A percentile compares a stretch with the other conserved stretches of the same genome.
These are phyloP conservation scores for Salarias fasciatus DNA, from an alignment of 2,797 vertebrate genomes.

Conservation along the genomic window DNA sequence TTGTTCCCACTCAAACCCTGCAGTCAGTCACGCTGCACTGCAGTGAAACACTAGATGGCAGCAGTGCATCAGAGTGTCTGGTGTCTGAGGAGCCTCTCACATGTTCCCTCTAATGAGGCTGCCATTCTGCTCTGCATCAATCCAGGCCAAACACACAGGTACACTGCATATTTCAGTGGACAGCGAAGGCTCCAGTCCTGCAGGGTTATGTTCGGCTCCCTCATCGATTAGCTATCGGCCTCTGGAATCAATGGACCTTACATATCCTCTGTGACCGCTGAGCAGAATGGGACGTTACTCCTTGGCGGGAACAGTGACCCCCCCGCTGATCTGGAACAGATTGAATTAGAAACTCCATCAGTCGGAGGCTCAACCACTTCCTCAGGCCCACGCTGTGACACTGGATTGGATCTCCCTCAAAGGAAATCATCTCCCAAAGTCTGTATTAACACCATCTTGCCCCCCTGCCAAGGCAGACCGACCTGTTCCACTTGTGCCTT, in stretches of 20 bases:
- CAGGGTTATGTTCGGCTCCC: background rate
- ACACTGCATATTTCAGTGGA: slow-evolving; percentile 13
- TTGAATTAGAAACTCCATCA: slow-evolving; percentile 76
- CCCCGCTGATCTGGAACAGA: slow-evolving; percentile 65
- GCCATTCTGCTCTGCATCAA: slow-evolving; percentile 37
- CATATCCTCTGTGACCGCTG: slow-evolving; percentile 52
- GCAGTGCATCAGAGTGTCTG: slow-evolving; percentile 51
- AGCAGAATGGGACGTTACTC: slow-evolving; percentile 47
- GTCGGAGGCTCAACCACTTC: slow-evolving; percentile 58
- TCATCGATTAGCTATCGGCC: slow-evolving; percentile 44
- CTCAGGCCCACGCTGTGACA: slow-evolving; percentile 61
- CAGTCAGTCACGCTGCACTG: slow-evolving; percentile 11
- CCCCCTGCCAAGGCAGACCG: slow-evolving; percentile 55
- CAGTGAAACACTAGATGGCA: slow-evolving; percentile 74
- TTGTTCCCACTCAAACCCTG: background rate
- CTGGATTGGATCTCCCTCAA: slow-evolving; percentile 74
- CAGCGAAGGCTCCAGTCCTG: background rate
- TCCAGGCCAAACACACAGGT: slow-evolving; percentile 3
- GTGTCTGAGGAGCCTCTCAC: slow-evolving; percentile 12
- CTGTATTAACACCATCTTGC: slow-evolving; percentile 65
- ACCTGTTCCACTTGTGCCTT: slow-evolving; percentile 57
- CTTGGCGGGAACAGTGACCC: slow-evolving; percentile 36
- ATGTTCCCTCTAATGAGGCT: slow-evolving; percentile 35
- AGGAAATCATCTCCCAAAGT: slow-evolving; percentile 74
- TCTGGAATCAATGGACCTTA: slow-evolving; percentile 34